Percentiles rank a stretch among this genome's conserved stretches.
These are phyloP conservation scores for Propsilocerus akamusi DNA, from an alignment of 1,140 invertebrate species.

Conservation along the genomic window DNA sequence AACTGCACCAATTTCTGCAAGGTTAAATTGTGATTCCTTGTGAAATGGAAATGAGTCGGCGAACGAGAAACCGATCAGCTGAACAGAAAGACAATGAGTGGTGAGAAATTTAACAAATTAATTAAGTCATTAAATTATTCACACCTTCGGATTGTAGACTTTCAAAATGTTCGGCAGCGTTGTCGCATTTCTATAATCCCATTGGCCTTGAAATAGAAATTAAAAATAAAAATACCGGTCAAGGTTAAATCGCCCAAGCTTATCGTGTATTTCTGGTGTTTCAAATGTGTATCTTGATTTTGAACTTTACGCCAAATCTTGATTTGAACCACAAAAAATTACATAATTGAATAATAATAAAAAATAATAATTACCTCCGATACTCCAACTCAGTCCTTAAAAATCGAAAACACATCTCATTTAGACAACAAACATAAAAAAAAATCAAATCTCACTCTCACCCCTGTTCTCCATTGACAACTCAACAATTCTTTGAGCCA, in stretches of 20 bases:
- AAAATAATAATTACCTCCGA: conserved; percentile 30
- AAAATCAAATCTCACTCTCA: too few relatives aligned
- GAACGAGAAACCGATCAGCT: conserved; percentile 29
- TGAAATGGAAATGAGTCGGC: conserved; percentile 23
- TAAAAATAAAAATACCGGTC: background rate
- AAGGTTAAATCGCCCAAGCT: too few relatives aligned
- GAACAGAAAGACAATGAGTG: background rate
- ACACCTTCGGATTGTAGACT: conserved; percentile 31
- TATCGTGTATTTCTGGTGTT: too few relatives aligned
- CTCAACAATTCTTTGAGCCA: conserved; percentile 19
- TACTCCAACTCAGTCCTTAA: conserved; percentile 27
- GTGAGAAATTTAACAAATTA: background rate
- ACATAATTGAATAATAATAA: background rate
- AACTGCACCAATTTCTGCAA: conserved; percentile 31
- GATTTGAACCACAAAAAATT: too few relatives aligned
- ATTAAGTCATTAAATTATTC: too few relatives aligned
- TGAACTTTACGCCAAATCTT: too few relatives aligned
- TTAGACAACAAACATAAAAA: conserved; percentile 29
- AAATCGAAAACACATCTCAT: too few relatives aligned
- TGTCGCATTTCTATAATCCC: conserved; percentile 28
- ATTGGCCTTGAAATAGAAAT: conserved; percentile 21
- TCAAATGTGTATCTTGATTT: too few relatives aligned
- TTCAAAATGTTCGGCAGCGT: conserved; percentile 31
- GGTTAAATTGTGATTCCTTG: conserved; percentile 29
- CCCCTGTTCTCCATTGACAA: conserved; percentile 22